These are phyloP conservation scores for Muscicapa adusta DNA, from an alignment of 2,113 vertebrate species.

Conservation along the genomic window DNA sequence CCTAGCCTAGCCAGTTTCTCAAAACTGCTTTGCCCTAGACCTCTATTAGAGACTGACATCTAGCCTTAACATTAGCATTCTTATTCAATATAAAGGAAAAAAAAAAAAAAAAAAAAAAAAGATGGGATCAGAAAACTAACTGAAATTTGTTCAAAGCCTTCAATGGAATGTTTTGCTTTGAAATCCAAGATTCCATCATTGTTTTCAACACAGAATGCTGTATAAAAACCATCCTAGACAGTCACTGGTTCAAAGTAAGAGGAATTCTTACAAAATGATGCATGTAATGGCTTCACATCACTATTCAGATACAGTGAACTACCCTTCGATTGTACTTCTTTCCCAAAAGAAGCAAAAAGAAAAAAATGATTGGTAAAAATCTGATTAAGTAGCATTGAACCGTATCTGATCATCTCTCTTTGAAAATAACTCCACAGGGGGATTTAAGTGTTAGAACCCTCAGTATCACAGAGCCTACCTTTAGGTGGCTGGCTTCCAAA, in stretches of 20 bases:
- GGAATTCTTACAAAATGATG: not conserved
- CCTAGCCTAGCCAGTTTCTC: not conserved
- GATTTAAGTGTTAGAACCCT: not conserved
- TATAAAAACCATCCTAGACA: not conserved
- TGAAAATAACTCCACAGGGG: not conserved
- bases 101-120: not conserved
- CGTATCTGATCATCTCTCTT: not conserved
- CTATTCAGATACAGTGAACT: not conserved
- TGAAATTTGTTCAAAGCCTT: not conserved
- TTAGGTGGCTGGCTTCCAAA: not conserved
- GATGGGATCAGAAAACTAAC: not conserved
- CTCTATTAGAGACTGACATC: not conserved
- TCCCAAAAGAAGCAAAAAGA: not conserved
- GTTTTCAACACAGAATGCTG: not conserved
- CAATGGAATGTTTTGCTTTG: not conserved
- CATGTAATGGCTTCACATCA: not conserved
- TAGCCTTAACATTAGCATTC: not conserved
- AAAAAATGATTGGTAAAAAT: constrained; percentile 7
- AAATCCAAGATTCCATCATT: not conserved
- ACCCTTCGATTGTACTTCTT: not conserved
- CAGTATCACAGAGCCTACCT: not conserved
- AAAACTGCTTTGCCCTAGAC: not conserved
- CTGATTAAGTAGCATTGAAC: not conserved
- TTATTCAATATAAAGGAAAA: not conserved
- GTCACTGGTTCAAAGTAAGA: not conserved